Evolutionary conservation across 1,140 invertebrate species (phyloP).

Genomic region (Rhagoletis zephyria): DNA sequence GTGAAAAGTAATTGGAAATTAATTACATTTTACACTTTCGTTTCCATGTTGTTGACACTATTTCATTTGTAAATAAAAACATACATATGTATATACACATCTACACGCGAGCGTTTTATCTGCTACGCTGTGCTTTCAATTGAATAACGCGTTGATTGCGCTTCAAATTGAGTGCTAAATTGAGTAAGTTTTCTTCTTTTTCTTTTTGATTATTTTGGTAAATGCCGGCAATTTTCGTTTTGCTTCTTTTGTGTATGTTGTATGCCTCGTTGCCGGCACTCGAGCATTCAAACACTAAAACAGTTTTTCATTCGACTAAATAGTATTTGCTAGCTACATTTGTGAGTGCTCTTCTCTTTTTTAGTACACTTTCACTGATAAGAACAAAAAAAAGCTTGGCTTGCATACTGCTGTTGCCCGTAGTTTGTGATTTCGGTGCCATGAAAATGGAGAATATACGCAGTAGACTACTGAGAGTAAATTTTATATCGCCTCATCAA

Average conservation of each 20-base stretch:
- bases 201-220: background rate
- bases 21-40: constrained; percentile 36
- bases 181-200: constrained; percentile 28
- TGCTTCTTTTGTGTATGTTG: background rate
- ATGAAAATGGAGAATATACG: too few relatives aligned
- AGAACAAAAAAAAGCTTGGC: too few relatives aligned
- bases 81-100: background rate
- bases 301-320: too few relatives aligned
- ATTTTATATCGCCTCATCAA: too few relatives aligned
- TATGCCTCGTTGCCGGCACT: too few relatives aligned
- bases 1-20: background rate
- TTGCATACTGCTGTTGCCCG: too few relatives aligned
- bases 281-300: too few relatives aligned
- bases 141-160: constrained; percentile 37
- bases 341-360: too few relatives aligned
- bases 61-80: background rate
- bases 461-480: too few relatives aligned
- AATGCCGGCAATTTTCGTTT: constrained; percentile 11
- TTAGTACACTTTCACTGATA: too few relatives aligned
- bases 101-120: background rate
- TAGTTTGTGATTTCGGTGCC: too few relatives aligned
- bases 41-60: constrained; percentile 30
- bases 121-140: background rate
- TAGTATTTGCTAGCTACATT: too few relatives aligned
- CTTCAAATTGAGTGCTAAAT: constrained; percentile 42